Percentiles rank a stretch among this genome's conserved stretches.
Conservation (phyloP, 2,888 invertebrate species). For the Elegia similella region DNA sequence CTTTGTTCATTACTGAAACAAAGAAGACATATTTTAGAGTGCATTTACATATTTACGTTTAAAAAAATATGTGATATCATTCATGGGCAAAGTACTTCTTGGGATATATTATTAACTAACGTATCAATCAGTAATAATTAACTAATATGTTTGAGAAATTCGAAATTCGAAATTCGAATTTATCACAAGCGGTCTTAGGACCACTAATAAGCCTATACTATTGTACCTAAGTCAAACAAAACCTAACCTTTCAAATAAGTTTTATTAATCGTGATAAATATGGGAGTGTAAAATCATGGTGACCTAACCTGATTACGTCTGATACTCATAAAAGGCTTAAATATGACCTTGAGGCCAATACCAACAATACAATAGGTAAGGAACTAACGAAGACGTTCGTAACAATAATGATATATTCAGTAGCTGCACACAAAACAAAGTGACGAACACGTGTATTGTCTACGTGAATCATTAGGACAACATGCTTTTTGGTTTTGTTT, state of each 20-base stretch:
- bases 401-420: constrained; percentile 36
- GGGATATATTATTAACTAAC: too few species aligned
- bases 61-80: too few species aligned
- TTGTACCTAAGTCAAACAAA: too few species aligned
- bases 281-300: background rate
- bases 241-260: background rate
- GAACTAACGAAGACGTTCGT: constrained; percentile 20
- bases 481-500: constrained; percentile 72
- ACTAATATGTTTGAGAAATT: too few species aligned
- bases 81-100: too few species aligned
- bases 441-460: constrained; percentile 74
- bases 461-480: constrained; percentile 76
- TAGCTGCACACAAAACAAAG: constrained; percentile 58
- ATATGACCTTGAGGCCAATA: constrained; percentile 27
- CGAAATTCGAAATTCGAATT: too few species aligned
- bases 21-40: constrained; percentile 24
- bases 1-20: constrained; percentile 95
- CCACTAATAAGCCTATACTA: too few species aligned
- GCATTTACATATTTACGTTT: background rate
- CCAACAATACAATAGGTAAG: constrained; percentile 28
- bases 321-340: constrained; percentile 8
- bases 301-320: constrained; percentile 9
- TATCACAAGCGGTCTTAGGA: too few species aligned
- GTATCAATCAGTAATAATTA: too few species aligned
- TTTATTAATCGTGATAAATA: background rate